phyloP scores from a whole-genome alignment of 2,113 vertebrate genomes.

The Dipodomys spectabilis region DNA sequence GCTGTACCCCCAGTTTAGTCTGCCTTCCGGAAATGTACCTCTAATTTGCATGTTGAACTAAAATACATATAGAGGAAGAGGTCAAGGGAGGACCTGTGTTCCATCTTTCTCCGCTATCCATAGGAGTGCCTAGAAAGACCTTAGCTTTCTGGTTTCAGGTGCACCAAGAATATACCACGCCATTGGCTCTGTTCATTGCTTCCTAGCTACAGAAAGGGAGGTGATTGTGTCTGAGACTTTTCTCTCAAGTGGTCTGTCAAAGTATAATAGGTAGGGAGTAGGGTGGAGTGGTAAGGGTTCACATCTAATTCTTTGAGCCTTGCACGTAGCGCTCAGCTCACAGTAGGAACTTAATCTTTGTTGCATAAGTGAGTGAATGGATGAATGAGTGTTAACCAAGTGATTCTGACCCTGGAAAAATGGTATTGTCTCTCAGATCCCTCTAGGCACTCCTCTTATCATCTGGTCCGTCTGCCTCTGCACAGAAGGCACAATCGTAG shows the following conservation, averaged over 20 bases:
- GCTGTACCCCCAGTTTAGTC: not conserved
- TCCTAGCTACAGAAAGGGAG: not conserved
- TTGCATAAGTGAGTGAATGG: not conserved
- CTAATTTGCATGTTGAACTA: not conserved
- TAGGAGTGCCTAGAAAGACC: not conserved
- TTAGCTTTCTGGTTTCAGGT: not conserved
- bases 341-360: not conserved
- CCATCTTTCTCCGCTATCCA: not conserved
- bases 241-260: not conserved
- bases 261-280: not conserved
- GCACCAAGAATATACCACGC: not conserved
- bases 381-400: not conserved
- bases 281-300: not conserved
- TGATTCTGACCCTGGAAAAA: not conserved
- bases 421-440: not conserved
- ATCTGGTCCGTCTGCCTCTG: not conserved
- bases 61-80: too few species aligned
- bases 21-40: not conserved
- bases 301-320: not conserved
- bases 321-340: not conserved
- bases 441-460: not conserved
- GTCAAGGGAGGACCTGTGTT: not conserved
- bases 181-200: not conserved
- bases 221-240: not conserved
- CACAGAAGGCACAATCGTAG: not conserved